Conservation (phyloP, 2,888 invertebrate genomes). For the Leptogaster cylindrica region DNA sequence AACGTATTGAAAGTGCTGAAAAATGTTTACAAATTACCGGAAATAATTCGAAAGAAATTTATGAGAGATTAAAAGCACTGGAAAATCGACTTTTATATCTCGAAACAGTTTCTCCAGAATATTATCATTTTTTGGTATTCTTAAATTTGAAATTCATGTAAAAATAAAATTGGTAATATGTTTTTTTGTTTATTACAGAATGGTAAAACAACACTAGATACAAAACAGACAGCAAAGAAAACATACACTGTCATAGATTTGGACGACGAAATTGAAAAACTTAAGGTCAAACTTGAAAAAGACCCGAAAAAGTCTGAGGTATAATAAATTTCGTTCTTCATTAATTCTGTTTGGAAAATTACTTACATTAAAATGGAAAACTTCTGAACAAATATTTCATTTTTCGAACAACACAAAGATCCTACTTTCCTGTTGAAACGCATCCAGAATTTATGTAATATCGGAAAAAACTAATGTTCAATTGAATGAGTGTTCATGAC, state of each 20-base stretch:
- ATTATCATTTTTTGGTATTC: constrained; percentile 71
- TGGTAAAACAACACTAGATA: neutral
- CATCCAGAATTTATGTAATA: too few species aligned
- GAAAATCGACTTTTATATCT: constrained; percentile 77
- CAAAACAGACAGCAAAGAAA: neutral
- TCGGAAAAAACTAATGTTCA: too few species aligned
- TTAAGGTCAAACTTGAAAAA: too few species aligned
- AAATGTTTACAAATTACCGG: constrained; percentile 63
- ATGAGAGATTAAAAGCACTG: constrained; percentile 72
- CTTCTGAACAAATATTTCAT: too few species aligned
- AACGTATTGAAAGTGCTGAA: constrained; percentile 72
- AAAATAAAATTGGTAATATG: neutral
- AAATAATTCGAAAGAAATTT: constrained; percentile 70
- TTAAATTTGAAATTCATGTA: neutral
- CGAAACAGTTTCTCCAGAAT: constrained; percentile 82
- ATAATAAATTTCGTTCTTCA: too few species aligned
- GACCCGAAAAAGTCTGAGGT: too few species aligned
- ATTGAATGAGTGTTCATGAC: too few species aligned
- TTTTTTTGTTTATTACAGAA: neutral
- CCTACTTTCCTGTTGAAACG: too few species aligned
- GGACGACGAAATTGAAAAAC: constrained; percentile 21
- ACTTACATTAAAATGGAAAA: too few species aligned
- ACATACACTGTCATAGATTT: constrained; percentile 22
- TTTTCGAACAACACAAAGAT: too few species aligned
- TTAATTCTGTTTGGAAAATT: too few species aligned